Conservation (phyloP, 2,113 vertebrate species). For the Erythrocercus mccallii region DNA sequence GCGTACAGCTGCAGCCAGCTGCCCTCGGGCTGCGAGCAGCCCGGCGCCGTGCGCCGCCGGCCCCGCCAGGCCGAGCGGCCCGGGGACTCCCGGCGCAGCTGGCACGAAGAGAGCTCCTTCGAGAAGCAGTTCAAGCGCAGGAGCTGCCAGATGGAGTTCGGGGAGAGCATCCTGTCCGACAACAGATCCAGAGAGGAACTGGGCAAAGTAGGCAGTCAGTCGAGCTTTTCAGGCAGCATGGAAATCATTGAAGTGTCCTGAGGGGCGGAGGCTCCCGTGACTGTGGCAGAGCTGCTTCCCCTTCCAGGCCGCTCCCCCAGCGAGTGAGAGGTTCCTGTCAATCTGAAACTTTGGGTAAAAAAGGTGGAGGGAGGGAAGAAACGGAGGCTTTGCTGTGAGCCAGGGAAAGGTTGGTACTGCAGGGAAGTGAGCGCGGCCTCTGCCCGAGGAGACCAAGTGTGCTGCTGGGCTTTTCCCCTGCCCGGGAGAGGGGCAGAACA, state of each 20-base stretch:
- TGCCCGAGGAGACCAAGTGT: background rate
- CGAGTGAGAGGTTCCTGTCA: conserved; percentile 63
- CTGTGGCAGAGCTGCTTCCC: background rate
- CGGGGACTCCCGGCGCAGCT: conserved; percentile 88
- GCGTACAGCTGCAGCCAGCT: conserved; percentile 82
- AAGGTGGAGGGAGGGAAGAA: background rate
- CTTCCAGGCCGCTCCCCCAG: background rate
- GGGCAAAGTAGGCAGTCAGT: conserved; percentile 82
- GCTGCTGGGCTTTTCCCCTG: background rate
- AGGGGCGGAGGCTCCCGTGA: conserved; percentile 5
- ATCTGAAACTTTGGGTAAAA: conserved; percentile 59
- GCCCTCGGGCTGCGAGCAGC: conserved; percentile 76
- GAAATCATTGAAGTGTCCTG: conserved; percentile 96
- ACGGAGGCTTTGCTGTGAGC: conserved; percentile 17
- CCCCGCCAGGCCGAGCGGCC: conserved; percentile 76
- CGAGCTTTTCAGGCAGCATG: conserved; percentile 94
- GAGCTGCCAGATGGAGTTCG: conserved; percentile 97
- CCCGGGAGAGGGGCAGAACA: conserved; percentile 6
- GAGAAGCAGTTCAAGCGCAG: conserved; percentile 95
- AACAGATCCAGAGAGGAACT: conserved; percentile 84
- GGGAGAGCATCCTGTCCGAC: conserved; percentile 81
- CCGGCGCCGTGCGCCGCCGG: conserved; percentile 78
- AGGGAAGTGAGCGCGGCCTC: background rate
- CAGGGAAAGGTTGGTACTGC: background rate
- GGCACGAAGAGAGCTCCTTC: conserved; percentile 95